These are phyloP conservation scores for Clamator glandarius DNA, from an alignment of 2,797 vertebrate genomes.

Conservation along the genomic window DNA sequence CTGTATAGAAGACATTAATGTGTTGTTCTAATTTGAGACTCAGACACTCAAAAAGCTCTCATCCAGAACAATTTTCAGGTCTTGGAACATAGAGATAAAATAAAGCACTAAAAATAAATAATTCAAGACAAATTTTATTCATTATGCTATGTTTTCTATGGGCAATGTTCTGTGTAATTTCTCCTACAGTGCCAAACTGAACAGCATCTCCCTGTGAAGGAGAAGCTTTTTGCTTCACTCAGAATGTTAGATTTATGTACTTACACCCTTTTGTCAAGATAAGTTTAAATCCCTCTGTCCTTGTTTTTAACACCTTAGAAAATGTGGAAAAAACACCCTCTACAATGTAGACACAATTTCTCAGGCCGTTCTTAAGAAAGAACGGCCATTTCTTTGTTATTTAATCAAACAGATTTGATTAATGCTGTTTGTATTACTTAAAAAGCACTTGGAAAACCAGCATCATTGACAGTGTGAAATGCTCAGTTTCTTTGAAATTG, in stretches of 20 bases:
- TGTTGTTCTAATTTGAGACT: constrained; percentile 60
- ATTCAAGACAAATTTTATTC: constrained; percentile 73
- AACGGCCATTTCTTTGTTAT: background rate
- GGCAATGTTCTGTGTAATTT: constrained; percentile 68
- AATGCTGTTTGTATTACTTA: background rate
- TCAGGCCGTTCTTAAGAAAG: background rate
- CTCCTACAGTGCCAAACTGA: constrained; percentile 16
- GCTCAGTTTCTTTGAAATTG: background rate
- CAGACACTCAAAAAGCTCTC: constrained; percentile 44
- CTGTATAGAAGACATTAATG: constrained; percentile 19
- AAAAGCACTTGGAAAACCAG: background rate
- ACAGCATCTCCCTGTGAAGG: background rate
- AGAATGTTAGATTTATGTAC: constrained; percentile 63
- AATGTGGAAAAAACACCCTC: background rate
- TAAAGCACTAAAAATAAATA: constrained; percentile 73
- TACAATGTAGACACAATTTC: background rate
- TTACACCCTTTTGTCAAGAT: constrained; percentile 39
- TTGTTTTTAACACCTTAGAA: constrained; percentile 24
- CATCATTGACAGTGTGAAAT: background rate
- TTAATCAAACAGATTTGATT: background rate
- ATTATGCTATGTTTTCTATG: constrained; percentile 33
- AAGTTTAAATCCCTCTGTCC: constrained; percentile 49
- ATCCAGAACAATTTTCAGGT: constrained; percentile 50
- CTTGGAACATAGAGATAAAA: constrained; percentile 60
- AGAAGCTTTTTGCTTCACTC: constrained; percentile 49